These are phyloP conservation scores for Xanthia icteritia DNA, from an alignment of 2,888 invertebrate species.

Conservation along the genomic window DNA sequence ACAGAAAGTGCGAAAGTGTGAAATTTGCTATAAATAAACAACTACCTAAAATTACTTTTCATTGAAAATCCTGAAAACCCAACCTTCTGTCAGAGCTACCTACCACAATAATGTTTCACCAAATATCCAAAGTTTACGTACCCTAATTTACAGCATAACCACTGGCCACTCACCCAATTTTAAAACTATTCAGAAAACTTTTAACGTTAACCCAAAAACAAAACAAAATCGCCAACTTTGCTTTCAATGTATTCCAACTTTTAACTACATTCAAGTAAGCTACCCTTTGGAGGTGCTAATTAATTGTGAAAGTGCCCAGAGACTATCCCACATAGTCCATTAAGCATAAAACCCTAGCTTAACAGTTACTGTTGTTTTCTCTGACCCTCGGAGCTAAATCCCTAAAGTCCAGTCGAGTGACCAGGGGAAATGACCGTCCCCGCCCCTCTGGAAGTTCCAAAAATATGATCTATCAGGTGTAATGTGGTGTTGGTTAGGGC, in stretches of 20 bases:
- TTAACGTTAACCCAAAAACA: conserved; percentile 46
- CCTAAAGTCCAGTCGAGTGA: conserved; percentile 81
- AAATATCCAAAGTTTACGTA: conserved; percentile 22
- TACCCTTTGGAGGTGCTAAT: conserved; percentile 82
- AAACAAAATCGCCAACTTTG: conserved; percentile 63
- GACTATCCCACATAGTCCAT: conserved; percentile 83
- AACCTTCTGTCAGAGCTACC: background rate
- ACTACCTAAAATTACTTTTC: background rate
- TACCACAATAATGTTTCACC: background rate
- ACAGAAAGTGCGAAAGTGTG: background rate
- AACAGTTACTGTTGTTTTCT: conserved; percentile 82
- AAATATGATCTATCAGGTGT: conserved; percentile 53
- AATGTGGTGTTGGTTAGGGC: conserved; percentile 59
- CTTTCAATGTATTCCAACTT: conserved; percentile 71
- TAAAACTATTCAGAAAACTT: conserved; percentile 60
- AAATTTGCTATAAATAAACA: background rate
- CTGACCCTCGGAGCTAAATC: conserved; percentile 82
- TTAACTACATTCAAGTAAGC: conserved; percentile 72
- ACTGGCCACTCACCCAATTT: conserved; percentile 27
- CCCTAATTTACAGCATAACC: conserved; percentile 37
- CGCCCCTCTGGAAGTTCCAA: conserved; percentile 28
- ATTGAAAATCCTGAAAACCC: background rate
- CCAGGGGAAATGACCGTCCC: conserved; percentile 68
- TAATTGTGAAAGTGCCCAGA: conserved; percentile 84
- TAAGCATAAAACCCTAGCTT: conserved; percentile 83